Evolutionary conservation across 1,140 invertebrate species (phyloP), one percentile per base, ranked within the genome.

Genomic region (Drosophila quadrilineata): DNA sequence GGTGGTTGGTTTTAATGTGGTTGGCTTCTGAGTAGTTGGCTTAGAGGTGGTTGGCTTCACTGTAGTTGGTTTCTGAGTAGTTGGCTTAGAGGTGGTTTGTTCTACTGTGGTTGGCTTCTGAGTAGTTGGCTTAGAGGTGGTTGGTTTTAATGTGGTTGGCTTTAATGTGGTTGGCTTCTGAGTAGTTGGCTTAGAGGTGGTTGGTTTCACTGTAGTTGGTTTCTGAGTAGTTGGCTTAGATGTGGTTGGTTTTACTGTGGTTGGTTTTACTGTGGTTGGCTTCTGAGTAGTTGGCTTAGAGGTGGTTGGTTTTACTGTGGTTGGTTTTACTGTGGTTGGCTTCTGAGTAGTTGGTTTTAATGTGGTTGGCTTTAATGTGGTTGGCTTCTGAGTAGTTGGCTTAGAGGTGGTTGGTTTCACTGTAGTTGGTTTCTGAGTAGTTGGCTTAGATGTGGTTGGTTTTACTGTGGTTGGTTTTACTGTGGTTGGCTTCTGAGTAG

Each of bases 241-340:
- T 6, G 40, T 43, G 6, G n/a, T 16, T 4, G 40, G 21, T 6
- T 49, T 49, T 3, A 1, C 6, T 0, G 17, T 33, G n/a, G 29
- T 35, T 6, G 59, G 40, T 2, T 29, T 29, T 3, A n/a, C 14
- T 19, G 58, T 60, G 2, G 46, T 35, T 6, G 49, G 21, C 10
- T 54, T 5, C 6, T 2, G 31, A 2, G 0, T 21, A 0, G 28
- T 48, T 0, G 52, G 49, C 6, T 43, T 45, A 31, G 19, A 16
- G 21, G 63, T 59, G 1, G 63, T 64, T 1, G 60, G 26, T 6
- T 28, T 28, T 6, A 40, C 10, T 31, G 38, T 35, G 6, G 10
- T 14, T 17, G 16, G 38, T n/a, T 48, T 48, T 0, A 10, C 8
- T 1, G 38, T 40, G 4, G 63, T 64, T 1, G 60, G 59, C 24